Base-by-base conservation (phyloP, 2,797 vertebrate species). In the Darevskia nairensis region DNA sequence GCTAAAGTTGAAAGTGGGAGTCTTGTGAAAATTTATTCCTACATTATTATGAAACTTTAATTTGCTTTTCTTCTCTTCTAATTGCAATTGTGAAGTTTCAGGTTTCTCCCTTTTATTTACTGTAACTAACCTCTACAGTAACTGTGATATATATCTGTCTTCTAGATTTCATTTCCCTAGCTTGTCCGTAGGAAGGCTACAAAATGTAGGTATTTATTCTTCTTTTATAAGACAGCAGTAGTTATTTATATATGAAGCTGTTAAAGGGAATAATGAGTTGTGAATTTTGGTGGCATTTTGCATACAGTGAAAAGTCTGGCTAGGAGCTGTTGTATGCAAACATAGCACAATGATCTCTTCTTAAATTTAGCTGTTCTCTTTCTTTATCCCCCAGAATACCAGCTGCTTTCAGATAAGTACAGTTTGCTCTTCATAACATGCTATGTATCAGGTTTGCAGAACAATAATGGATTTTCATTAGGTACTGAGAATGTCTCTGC, bases 211-310 rank as follows among this genome's bases (percentile, higher is more conserved):
- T 6, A 69, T 74, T 8, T 6, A 69, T 74, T 8, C 17, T 39
- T n/a, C 29, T n/a, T 61, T 80, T 61, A 61, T 80, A 71, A 80
- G 17, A 55, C 39, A 80, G 77, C 66, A 71, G 15, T 5, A 61
- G 46, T 27, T 41, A 23, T 41, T 80, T 80, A 72, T 72, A 41
- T 39, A 84, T 17, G 8, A 32, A 32, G 66, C 46, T 83, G 71
- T 74, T 84, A 84, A 76, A 80, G 2, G 1, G 23, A 82, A 23
- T 80, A 66, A 27, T 21, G 72, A 83, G 8, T 75, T 77, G 80
- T 35, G 75, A 59, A 3, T 69, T 88, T 82, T 21, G 1, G 75
- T 90, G 81, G 1, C 2, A 19, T 90, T 92, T 90, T 82, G 59
- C 82, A 35, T 4, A 1, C 69, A 86, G 50, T 17, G 46, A 2